Evolutionary conservation across 2,797 vertebrate species (phyloP), one percentile per base, ranked within the genome.

Genomic region (Pachyuromys duprasi): DNA sequence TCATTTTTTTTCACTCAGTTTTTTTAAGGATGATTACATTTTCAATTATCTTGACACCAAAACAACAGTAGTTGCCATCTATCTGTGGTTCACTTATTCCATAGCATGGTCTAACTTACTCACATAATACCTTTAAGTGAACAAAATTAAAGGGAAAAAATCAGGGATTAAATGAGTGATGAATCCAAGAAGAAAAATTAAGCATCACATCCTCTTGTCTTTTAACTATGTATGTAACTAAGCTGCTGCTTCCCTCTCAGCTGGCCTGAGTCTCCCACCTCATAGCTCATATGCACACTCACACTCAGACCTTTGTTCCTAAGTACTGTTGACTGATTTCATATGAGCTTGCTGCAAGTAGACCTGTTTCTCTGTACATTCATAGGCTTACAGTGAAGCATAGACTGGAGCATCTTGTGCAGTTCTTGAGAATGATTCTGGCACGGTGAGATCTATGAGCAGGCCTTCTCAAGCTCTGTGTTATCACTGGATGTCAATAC

Each of bases 11-110:
- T 95, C 89, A 88, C 83, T 62, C 3, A 94, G 20, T 2, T 89
- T 97, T 98, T 90, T 98, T 89, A 91, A 97, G 94, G 78, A 53
- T 94, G 42, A 94, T 97, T 96, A 57, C 4, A 94, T 97, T 98
- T 97, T 97, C 97, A 97, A 97, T 96, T 97, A 49, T 39, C 8
- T 69, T 96, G 14, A 13, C 96, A 6, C 18, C 81, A 86, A 92
- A 97, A 70, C 92, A 91, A 88, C 49, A 93, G 69, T 36, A 91
- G 31, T 70, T 96, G 95, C 17, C 57, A 5, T 93, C 72, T 97
- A 87, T 53, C 88, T 93, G 74, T 39, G 92, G 57, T 96, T 97
- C 87, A 91, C 82, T 95, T 92, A 33, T 28, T 96, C 28, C 11
- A 82, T 42, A 74, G 0, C 20, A 92, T 42, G 69, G 75, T 89